phyloP scores from a whole-genome alignment of 2,113 vertebrate species.

The Stictonetta naevosa region DNA sequence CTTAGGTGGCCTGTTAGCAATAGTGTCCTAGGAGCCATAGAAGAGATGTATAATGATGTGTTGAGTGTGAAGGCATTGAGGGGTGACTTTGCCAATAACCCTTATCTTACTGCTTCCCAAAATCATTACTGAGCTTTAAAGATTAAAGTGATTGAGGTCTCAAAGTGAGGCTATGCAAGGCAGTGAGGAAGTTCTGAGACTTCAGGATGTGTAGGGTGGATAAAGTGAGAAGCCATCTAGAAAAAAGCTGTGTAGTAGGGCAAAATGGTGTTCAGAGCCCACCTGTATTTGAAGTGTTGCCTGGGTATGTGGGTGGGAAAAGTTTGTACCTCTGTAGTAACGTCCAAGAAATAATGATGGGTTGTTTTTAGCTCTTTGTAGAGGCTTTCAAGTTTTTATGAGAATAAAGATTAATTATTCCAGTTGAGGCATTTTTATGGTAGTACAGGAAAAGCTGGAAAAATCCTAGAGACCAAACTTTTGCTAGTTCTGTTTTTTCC shows the following conservation, averaged over 20 bases:
- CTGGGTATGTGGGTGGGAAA: rapidly evolving
- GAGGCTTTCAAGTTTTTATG: neutral
- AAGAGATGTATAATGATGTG: neutral
- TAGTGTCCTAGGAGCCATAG: neutral
- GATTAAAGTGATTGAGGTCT: neutral
- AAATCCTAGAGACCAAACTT: neutral
- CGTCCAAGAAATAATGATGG: neutral
- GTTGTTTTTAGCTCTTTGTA: neutral
- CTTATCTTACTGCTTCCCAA: neutral
- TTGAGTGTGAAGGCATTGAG: too few species aligned
- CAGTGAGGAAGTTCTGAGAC: neutral
- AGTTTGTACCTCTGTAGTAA: neutral
- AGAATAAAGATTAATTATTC: neutral
- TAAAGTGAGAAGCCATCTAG: neutral
- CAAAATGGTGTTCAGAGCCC: neutral
- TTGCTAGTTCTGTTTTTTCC: neutral
- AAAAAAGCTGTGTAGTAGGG: neutral
- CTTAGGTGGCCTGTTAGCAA: rapidly evolving
- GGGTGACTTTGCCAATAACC: neutral
- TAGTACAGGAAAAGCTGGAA: neutral
- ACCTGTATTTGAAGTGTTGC: neutral
- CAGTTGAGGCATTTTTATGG: neutral
- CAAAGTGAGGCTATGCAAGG: rapidly evolving
- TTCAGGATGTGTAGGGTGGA: neutral
- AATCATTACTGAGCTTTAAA: neutral